Conservation (phyloP, 2,797 vertebrate species). For the Petrocephalus schoutedeni region DNA sequence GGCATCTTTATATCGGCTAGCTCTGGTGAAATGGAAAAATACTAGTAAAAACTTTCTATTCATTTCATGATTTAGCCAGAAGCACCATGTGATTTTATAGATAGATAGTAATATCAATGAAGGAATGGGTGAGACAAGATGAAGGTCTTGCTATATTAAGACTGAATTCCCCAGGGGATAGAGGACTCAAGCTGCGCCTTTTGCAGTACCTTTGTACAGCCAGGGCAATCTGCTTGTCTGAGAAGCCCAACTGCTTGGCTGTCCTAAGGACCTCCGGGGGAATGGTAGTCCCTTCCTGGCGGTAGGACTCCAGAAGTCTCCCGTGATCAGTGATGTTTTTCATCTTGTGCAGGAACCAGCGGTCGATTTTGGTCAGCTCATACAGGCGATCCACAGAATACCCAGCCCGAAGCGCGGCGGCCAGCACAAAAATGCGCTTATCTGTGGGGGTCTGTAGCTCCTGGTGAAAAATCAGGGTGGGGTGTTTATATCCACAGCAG, state of each 20-base stretch:
- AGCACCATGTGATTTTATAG: background rate
- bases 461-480: conserved; percentile 49
- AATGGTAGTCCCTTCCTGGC: conserved; percentile 67
- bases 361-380: conserved; percentile 88
- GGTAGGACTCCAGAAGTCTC: conserved; percentile 72
- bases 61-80: background rate
- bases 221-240: conserved; percentile 89
- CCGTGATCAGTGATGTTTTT: conserved; percentile 84
- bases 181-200: background rate
- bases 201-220: conserved; percentile 80
- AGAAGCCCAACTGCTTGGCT: conserved; percentile 94
- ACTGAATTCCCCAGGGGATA: background rate
- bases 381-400: conserved; percentile 87
- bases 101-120: background rate
- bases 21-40: background rate
- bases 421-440: conserved; percentile 93
- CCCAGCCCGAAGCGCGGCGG: conserved; percentile 72
- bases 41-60: background rate
- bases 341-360: conserved; percentile 97
- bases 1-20: background rate
- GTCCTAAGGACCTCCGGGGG: conserved; percentile 69
- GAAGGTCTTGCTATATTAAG: background rate
- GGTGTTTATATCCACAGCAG: background rate
- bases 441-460: conserved; percentile 91
- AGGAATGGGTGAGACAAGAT: background rate